Percentiles rank a stretch among this genome's conserved stretches.
Evolutionary conservation across 2,888 invertebrate genomes (phyloP).

Genomic region (Thalpophila matura): DNA sequence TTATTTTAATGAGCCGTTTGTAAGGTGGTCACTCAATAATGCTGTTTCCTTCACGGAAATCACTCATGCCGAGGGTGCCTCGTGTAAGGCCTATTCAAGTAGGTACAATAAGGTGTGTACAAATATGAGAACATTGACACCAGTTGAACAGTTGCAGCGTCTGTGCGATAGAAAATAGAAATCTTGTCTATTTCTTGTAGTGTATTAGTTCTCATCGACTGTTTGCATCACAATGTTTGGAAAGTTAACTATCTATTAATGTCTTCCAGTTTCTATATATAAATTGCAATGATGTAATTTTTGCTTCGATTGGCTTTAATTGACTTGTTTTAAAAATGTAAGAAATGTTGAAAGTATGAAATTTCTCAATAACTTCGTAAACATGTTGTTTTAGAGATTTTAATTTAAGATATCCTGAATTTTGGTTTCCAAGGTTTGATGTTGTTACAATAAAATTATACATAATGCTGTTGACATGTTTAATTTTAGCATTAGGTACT

Average conservation of each 20-base stretch:
- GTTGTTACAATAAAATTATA: too few species aligned
- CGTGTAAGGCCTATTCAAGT: slow-evolving; percentile 4
- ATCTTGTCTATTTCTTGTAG: slow-evolving; percentile 45
- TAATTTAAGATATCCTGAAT: too few species aligned
- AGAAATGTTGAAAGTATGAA: slow-evolving; percentile 7
- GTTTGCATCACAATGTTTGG: slow-evolving; percentile 54
- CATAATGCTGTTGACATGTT: too few species aligned
- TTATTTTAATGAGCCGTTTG: too few species aligned
- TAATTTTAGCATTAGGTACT: too few species aligned
- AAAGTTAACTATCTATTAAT: slow-evolving; percentile 47
- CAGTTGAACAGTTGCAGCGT: slow-evolving; percentile 21
- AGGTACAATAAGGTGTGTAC: slow-evolving; percentile 35
- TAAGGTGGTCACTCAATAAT: neutral
- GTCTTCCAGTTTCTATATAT: slow-evolving; percentile 34
- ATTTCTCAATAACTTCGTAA: neutral
- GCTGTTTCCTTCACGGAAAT: slow-evolving; percentile 12
- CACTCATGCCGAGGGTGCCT: neutral
- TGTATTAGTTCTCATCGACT: slow-evolving; percentile 56
- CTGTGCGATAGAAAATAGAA: slow-evolving; percentile 48
- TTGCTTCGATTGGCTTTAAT: slow-evolving; percentile 20
- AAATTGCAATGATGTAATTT: slow-evolving; percentile 33
- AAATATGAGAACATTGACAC: slow-evolving; percentile 36
- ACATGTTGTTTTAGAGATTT: neutral
- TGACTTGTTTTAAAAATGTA: slow-evolving; percentile 26
- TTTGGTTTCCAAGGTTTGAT: too few species aligned